Percentiles rank a stretch among this genome's conserved stretches.
Conservation (phyloP, 2,888 invertebrate species). For the Coenonympha glycerion region DNA sequence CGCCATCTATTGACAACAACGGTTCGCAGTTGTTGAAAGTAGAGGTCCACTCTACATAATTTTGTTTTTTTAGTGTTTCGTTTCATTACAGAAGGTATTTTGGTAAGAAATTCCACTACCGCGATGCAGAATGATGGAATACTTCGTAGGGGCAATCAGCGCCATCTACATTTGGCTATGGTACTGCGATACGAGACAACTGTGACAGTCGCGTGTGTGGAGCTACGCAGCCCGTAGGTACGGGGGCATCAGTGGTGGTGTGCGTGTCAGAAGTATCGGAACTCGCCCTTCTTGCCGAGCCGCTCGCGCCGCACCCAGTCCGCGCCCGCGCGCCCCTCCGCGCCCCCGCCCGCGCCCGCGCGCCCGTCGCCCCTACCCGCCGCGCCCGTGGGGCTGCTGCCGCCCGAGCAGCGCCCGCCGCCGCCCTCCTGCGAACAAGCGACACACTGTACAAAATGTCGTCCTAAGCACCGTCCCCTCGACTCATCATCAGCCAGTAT, state of each 20-base stretch:
- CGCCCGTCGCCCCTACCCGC: constrained; percentile 49
- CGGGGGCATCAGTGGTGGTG: constrained; percentile 11
- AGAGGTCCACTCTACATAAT: too few relatives aligned
- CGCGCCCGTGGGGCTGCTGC: constrained; percentile 55
- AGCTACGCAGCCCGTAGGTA: not conserved
- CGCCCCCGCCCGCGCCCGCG: constrained; percentile 55
- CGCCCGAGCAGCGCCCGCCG: constrained; percentile 58
- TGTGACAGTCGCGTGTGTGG: not conserved
- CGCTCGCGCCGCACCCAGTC: constrained; percentile 92
- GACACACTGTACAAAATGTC: not conserved
- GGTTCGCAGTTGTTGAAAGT: too few relatives aligned
- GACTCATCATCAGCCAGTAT: too few relatives aligned
- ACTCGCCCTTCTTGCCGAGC: constrained; percentile 95
- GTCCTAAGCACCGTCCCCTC: too few relatives aligned
- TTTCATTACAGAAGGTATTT: too few relatives aligned
- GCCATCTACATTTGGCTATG: too few relatives aligned
- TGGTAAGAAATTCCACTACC: too few relatives aligned
- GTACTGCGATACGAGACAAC: too few relatives aligned
- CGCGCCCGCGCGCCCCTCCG: constrained; percentile 74
- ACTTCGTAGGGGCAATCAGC: too few relatives aligned
- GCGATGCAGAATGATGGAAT: too few relatives aligned
- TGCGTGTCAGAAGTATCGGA: constrained; percentile 93
- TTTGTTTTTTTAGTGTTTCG: too few relatives aligned
- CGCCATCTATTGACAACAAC: too few relatives aligned
- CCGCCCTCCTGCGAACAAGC: constrained; percentile 50